Evolutionary conservation across 2,113 vertebrate genomes (phyloP), one percentile per base, ranked within the genome.

Genomic region (Erpornis zantholeuca): DNA sequence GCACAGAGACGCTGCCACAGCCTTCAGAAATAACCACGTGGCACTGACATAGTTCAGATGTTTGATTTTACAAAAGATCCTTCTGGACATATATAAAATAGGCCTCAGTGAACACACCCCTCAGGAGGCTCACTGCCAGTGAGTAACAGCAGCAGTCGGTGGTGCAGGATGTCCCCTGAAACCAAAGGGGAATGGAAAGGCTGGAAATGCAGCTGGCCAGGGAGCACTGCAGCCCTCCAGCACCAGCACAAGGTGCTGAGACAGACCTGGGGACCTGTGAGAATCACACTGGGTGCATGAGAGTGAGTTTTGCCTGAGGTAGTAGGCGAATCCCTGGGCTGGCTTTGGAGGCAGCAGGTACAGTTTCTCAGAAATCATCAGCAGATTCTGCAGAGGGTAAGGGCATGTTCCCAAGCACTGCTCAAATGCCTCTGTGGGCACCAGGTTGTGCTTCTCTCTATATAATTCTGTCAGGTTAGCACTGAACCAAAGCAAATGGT

Each of bases 71-170:
- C 64, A 59, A 14, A 86, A 91, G 44, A 64, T 49, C 19, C 44
- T 80, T 79, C 69, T 71, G 64, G 21, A 52, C 29, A 33, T 33
- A 35, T 50, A 61, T 33, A 47, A 69, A 40, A 8, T 12, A 53
- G 57, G n/a, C 24, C 22, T 29, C 0, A 2, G 42, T 56, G 56
- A 68, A n/a, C 12, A 14, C 31, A 23, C 23, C 11, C 22, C 24
- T 38, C 6, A 28, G 8, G 36, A 21, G 85, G 73, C 70, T 88
- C 3, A 1, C 28, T 38, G 57, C 49, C 3, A 6, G 63, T 0
- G 1, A 59, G 5, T 18, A 28, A 25, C 6, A 1, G 9, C 64
- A 53, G 45, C 2, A 1, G 28, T 22, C 0, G 0, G 53, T 12
- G 54, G 40, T 31, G 29, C 1, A 19, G 49, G 31, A 18, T 3